A percentile compares a stretch with the other conserved stretches of the same genome.
These are phyloP conservation scores for Nettapus auritus DNA, from an alignment of 2,113 vertebrate species.

Conservation along the genomic window DNA sequence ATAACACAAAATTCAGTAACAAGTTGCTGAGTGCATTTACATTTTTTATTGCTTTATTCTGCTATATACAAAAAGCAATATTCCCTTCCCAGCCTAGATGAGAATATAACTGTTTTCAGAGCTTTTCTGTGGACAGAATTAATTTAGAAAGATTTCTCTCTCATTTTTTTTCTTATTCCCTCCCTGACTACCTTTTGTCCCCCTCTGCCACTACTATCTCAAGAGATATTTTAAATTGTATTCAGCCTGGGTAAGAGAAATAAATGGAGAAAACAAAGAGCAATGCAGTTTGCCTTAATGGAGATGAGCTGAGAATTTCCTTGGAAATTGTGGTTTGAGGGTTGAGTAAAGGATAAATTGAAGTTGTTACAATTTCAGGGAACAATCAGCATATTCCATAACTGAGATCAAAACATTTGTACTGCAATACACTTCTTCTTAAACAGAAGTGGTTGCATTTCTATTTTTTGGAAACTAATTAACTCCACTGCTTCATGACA, in stretches of 20 bases:
- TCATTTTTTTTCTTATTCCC: background rate
- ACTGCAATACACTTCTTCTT: background rate
- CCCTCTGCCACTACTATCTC: background rate
- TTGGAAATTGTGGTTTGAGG: background rate
- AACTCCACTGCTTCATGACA: background rate
- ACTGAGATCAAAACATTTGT: background rate
- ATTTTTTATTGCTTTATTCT: background rate
- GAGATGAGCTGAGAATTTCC: background rate
- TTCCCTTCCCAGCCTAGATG: background rate
- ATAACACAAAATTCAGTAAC: background rate
- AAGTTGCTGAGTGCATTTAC: background rate
- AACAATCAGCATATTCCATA: background rate
- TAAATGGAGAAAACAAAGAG: background rate
- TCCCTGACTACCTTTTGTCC: background rate
- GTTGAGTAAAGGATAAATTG: background rate
- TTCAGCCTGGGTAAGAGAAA: background rate
- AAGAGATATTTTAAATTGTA: background rate
- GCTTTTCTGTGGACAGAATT: background rate
- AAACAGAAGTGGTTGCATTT: background rate
- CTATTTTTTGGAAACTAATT: background rate
- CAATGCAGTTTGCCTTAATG: background rate
- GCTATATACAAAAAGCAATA: background rate
- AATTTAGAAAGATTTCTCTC: background rate
- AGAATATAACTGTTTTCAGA: background rate
- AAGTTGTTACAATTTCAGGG: background rate